These are phyloP conservation scores for Whitmania pigra DNA, from an alignment of 1,140 invertebrate species.

Conservation along the genomic window DNA sequence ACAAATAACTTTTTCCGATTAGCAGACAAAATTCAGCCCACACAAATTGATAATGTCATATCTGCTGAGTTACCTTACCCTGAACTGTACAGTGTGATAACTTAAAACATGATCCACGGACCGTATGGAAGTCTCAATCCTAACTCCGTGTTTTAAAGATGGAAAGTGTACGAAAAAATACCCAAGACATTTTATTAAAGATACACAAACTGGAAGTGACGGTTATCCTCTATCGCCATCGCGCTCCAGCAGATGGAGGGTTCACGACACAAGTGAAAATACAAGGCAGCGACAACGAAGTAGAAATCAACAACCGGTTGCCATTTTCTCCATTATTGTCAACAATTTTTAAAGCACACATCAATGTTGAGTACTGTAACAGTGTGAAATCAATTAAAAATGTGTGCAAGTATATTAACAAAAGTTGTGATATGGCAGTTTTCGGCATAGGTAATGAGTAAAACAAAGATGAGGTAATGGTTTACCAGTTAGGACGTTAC, in stretches of 20 bases:
- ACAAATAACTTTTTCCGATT: conserved; percentile 43
- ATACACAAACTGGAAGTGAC: too few relatives aligned
- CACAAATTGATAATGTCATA: too few relatives aligned
- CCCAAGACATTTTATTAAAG: conserved; percentile 33
- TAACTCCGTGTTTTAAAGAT: too few relatives aligned
- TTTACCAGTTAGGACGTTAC: conserved; percentile 26
- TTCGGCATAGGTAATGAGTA: conserved; percentile 23
- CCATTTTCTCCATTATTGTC: conserved; percentile 26
- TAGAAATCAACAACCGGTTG: conserved; percentile 26
- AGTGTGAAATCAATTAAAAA: conserved; percentile 27
- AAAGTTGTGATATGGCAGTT: conserved; percentile 24
- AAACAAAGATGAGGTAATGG: conserved; percentile 19
- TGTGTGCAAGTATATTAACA: conserved; percentile 6
- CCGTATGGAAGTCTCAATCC: too few relatives aligned
- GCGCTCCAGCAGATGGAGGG: conserved; percentile 27
- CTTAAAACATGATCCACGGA: too few relatives aligned
- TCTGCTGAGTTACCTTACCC: too few relatives aligned
- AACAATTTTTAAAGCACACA: conserved; percentile 23
- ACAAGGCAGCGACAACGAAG: conserved; percentile 17
- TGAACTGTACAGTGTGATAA: too few relatives aligned
- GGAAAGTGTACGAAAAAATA: conserved; percentile 43
- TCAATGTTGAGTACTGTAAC: conserved; percentile 27
- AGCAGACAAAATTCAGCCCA: too few relatives aligned
- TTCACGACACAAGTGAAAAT: background rate
- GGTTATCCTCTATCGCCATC: conserved; percentile 42